Evolutionary conservation across 2,797 vertebrate species (phyloP).

Genomic region (Lates japonicus): DNA sequence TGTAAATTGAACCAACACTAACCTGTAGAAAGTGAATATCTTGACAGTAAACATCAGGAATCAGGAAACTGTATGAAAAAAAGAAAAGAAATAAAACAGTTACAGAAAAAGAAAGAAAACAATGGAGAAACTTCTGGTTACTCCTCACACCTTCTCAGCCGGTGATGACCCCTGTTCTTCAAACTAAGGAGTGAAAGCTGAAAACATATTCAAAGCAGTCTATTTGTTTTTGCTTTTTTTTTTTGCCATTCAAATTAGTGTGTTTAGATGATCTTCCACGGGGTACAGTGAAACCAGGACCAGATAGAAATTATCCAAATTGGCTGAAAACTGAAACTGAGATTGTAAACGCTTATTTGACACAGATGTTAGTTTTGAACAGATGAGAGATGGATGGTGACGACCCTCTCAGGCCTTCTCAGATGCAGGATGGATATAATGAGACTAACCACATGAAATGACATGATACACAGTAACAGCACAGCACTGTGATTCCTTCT

Average conservation of each 20-base stretch:
- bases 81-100: not conserved
- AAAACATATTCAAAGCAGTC: slow-evolving; percentile 39
- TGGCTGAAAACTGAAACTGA: slow-evolving; percentile 33
- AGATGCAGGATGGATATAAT: slow-evolving; percentile 30
- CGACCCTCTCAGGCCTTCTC: slow-evolving; percentile 1
- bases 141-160: slow-evolving; percentile 5
- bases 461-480: slow-evolving; percentile 20
- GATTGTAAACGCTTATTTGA: not conserved
- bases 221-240: not conserved
- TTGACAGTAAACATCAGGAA: not conserved
- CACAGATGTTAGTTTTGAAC: slow-evolving; percentile 29
- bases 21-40: not conserved
- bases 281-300: slow-evolving; percentile 46
- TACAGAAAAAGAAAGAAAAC: not conserved
- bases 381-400: slow-evolving; percentile 28
- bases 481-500: slow-evolving; percentile 1
- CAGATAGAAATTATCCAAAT: slow-evolving; percentile 17
- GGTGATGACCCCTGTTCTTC: not conserved
- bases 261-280: slow-evolving; percentile 40
- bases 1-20: not conserved
- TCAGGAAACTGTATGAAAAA: not conserved
- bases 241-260: slow-evolving; percentile 34
- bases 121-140: not conserved
- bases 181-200: slow-evolving; percentile 62
- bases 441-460: slow-evolving; percentile 15